Conservation (phyloP, 2,888 invertebrate species). For the Nematopogon swammerdamellus region DNA sequence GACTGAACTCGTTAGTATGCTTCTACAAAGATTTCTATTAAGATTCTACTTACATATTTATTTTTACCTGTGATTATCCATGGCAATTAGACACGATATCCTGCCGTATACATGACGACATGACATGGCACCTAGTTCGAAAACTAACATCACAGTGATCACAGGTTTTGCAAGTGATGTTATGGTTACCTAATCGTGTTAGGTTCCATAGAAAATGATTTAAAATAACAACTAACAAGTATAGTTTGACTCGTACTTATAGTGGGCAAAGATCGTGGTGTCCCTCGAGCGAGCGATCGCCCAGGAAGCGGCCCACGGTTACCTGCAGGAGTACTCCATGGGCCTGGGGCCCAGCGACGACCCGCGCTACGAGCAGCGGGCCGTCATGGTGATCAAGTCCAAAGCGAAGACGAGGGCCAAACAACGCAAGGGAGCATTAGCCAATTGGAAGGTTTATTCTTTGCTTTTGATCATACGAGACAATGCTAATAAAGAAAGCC, state of each 20-base stretch:
- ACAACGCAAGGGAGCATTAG: slow-evolving; percentile 92
- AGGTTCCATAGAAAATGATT: slow-evolving; percentile 18
- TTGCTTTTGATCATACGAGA: too few species aligned
- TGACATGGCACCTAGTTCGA: too few species aligned
- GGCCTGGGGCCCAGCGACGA: slow-evolving; percentile 82
- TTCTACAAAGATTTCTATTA: too few species aligned
- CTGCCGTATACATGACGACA: too few species aligned
- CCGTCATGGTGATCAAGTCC: slow-evolving; percentile 97
- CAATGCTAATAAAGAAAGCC: too few species aligned
- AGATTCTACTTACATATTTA: too few species aligned
- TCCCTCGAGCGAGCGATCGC: slow-evolving; percentile 92
- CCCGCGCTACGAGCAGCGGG: slow-evolving; percentile 81
- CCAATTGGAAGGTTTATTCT: slow-evolving; percentile 95
- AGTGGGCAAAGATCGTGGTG: slow-evolving; percentile 99
- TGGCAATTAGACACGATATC: too few species aligned
- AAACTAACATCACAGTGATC: too few species aligned
- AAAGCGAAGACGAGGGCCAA: slow-evolving; percentile 95
- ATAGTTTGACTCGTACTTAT: slow-evolving; percentile 14
- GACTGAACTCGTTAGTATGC: too few species aligned
- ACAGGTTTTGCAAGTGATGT: too few species aligned
- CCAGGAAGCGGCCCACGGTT: slow-evolving; percentile 84
- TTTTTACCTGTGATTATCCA: too few species aligned
- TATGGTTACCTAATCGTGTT: slow-evolving; percentile 4
- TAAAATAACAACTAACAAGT: too few species aligned
- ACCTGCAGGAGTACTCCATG: slow-evolving; percentile 93